These are phyloP conservation scores for Lasioglossum villosulum DNA, from an alignment of 2,888 invertebrate genomes.

Conservation along the genomic window DNA sequence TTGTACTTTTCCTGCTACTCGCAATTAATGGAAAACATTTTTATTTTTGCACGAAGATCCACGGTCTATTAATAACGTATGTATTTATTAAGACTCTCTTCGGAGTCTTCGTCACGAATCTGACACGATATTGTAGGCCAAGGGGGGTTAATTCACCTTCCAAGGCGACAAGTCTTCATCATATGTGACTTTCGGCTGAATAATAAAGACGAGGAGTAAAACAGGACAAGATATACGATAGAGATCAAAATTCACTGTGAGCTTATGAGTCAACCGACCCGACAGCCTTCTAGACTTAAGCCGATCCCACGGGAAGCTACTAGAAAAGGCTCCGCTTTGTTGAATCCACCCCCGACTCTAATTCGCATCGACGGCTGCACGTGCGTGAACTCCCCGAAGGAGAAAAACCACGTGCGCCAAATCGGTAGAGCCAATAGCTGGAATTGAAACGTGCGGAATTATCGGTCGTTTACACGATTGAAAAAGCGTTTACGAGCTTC, in stretches of 20 bases:
- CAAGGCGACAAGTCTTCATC: not conserved
- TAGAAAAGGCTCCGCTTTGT: conserved; percentile 62
- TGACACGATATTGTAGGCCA: no score
- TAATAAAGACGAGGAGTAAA: not conserved
- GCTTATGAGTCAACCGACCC: conserved; percentile 64
- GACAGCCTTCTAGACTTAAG: conserved; percentile 56
- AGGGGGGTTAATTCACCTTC: no score
- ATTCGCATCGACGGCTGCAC: conserved; percentile 72
- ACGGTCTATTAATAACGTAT: no score
- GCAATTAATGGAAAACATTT: no score
- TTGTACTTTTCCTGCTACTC: no score
- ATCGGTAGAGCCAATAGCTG: conserved; percentile 27
- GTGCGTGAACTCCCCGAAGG: conserved; percentile 63
- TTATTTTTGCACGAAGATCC: no score
- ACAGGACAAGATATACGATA: not conserved
- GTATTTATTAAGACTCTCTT: no score
- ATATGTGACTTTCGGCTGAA: not conserved
- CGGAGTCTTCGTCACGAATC: no score
- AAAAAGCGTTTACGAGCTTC: conserved; percentile 33
- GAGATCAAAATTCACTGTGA: conserved; percentile 34
- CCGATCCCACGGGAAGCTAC: conserved; percentile 65
- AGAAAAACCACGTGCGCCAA: conserved; percentile 51
- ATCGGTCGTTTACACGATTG: conserved; percentile 31
- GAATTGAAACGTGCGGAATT: conserved; percentile 63
- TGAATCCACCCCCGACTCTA: conserved; percentile 60